Conservation (phyloP, 1,140 invertebrate genomes). For the Drosophila neocordata region DNA sequence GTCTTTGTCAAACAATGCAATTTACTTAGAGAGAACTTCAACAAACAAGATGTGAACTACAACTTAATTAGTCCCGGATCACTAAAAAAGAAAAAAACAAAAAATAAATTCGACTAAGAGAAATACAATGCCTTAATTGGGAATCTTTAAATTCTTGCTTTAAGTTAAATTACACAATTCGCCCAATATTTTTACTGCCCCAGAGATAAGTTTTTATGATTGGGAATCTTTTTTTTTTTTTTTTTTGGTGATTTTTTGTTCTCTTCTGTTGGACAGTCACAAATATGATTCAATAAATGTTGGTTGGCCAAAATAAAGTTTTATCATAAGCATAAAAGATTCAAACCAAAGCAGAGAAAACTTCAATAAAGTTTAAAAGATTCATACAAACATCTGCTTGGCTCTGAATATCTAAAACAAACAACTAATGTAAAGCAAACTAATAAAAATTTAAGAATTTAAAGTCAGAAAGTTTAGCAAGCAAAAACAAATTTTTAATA, state of each 20-base stretch:
- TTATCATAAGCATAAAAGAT: slow-evolving; percentile 12
- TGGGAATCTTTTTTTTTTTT: neutral
- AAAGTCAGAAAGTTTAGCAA: no score
- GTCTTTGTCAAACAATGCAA: slow-evolving; percentile 69
- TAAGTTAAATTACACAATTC: neutral
- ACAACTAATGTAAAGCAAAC: neutral
- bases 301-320: slow-evolving; percentile 17
- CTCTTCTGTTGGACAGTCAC: neutral
- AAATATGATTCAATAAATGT: slow-evolving; percentile 36
- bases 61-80: slow-evolving; percentile 53
- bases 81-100: neutral
- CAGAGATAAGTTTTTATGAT: slow-evolving; percentile 9
- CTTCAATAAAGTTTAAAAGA: slow-evolving; percentile 12
- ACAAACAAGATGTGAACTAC: slow-evolving; percentile 38
- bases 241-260: neutral
- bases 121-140: neutral
- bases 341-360: neutral
- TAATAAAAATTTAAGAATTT: slow-evolving; percentile 5
- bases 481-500: no score
- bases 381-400: slow-evolving; percentile 3
- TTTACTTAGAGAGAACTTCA: slow-evolving; percentile 50
- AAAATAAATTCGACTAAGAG: neutral
- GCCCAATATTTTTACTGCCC: neutral
- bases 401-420: neutral
- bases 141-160: neutral